phyloP scores from a whole-genome alignment of 2,888 invertebrate genomes.

The Andrena dorsata region DNA sequence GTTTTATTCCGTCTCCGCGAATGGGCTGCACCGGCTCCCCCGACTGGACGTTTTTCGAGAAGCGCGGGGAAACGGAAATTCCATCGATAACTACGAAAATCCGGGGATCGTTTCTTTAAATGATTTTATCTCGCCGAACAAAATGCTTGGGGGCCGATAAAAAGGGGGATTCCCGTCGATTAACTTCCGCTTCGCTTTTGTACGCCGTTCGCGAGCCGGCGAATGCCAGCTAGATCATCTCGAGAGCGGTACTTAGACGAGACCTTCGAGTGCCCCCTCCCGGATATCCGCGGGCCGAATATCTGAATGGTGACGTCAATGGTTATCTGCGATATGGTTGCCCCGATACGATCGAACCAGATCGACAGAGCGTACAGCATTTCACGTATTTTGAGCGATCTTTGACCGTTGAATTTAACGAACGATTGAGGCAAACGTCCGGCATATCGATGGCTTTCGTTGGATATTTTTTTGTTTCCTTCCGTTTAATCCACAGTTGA shows the following conservation, averaged over 20 bases:
- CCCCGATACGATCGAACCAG: constrained; percentile 30
- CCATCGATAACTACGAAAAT: constrained; percentile 63
- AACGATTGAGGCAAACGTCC: background rate
- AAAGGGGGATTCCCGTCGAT: constrained; percentile 51
- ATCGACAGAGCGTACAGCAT: background rate
- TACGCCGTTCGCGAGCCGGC: constrained; percentile 45
- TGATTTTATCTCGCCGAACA: constrained; percentile 55
- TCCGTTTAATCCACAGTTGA: too few relatives aligned
- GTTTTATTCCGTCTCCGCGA: constrained; percentile 41
- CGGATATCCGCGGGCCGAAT: constrained; percentile 53
- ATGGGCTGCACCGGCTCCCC: constrained; percentile 43
- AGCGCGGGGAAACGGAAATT: constrained; percentile 59
- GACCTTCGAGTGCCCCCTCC: constrained; percentile 23
- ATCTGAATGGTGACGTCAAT: constrained; percentile 46
- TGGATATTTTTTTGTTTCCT: background rate
- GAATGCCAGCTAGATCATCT: constrained; percentile 45
- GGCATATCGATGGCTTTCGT: background rate
- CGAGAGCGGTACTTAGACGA: constrained; percentile 37
- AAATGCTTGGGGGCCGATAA: constrained; percentile 53
- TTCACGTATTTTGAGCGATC: constrained; percentile 27
- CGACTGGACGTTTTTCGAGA: constrained; percentile 52
- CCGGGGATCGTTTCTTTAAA: constrained; percentile 48
- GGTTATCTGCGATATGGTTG: constrained; percentile 43
- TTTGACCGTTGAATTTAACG: constrained; percentile 1
- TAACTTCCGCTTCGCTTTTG: constrained; percentile 69